Conservation (phyloP, 2,888 invertebrate genomes). For the Philereme transversata region DNA sequence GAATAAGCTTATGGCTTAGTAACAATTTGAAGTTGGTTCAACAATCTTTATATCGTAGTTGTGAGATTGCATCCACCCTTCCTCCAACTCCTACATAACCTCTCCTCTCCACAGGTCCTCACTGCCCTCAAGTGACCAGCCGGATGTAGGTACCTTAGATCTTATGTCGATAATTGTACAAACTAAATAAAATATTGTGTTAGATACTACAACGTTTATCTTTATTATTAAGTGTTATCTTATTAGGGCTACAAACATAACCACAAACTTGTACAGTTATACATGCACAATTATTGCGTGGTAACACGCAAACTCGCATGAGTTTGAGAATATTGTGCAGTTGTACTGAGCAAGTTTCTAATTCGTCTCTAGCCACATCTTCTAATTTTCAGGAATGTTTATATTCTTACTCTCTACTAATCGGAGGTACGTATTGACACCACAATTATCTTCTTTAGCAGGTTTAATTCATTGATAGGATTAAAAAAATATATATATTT, state of each 20-base stretch:
- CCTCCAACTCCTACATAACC: constrained; percentile 12
- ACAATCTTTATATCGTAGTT: constrained; percentile 11
- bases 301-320: neutral
- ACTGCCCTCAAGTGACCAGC: constrained; percentile 38
- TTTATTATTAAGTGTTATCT: neutral
- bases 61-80: constrained; percentile 9
- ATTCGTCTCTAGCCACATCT: neutral
- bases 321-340: neutral
- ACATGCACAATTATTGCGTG: neutral
- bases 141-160: constrained; percentile 37
- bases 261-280: constrained; percentile 4
- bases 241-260: neutral
- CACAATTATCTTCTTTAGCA: constrained; percentile 7
- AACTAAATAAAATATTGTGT: constrained; percentile 51
- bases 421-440: constrained; percentile 1
- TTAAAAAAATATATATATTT: constrained; percentile 13
- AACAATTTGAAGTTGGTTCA: neutral
- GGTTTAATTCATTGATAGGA: constrained; percentile 12
- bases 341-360: neutral
- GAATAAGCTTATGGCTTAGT: too few relatives aligned
- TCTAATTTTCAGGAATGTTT: constrained; percentile 45
- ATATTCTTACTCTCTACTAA: constrained; percentile 7
- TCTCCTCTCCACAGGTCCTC: constrained; percentile 48
- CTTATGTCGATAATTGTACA: constrained; percentile 52
- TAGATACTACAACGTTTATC: constrained; percentile 25